Evolutionary conservation across 1,140 invertebrate genomes (phyloP).

Genomic region (Cheumatopsyche charites): DNA sequence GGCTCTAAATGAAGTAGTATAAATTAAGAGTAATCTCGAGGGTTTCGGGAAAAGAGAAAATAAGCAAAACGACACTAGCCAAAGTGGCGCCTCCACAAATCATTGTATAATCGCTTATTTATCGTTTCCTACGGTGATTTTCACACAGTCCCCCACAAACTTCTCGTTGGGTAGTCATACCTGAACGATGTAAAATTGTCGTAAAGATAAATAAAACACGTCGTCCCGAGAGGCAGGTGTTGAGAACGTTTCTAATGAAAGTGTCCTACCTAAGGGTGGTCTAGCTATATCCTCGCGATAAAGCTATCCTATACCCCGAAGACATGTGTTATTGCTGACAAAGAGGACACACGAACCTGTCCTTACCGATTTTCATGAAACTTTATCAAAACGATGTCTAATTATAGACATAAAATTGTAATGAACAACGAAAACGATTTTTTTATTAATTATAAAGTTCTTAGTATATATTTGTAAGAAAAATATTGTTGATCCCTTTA

Average conservation of each 20-base stretch:
- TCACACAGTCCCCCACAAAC: background rate
- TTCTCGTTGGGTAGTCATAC: background rate
- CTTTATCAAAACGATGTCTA: too few species aligned
- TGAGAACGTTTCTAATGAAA: slow-evolving; percentile 9
- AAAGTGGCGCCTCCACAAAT: background rate
- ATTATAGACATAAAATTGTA: too few species aligned
- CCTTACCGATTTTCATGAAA: too few species aligned
- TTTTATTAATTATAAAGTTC: too few species aligned
- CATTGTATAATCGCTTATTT: slow-evolving; percentile 9
- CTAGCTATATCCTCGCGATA: slow-evolving; percentile 15
- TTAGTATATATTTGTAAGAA: too few species aligned
- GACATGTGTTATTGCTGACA: slow-evolving; percentile 24
- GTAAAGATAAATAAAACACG: slow-evolving; percentile 8
- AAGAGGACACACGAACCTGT: too few species aligned
- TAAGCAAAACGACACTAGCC: too few species aligned
- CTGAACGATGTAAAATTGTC: slow-evolving; percentile 16
- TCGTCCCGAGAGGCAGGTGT: background rate
- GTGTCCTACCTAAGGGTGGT: slow-evolving; percentile 26
- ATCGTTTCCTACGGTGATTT: slow-evolving; percentile 16
- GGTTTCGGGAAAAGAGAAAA: too few species aligned
- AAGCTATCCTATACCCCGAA: background rate
- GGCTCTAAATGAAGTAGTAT: too few species aligned
- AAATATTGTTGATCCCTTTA: too few species aligned
- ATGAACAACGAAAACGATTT: too few species aligned
- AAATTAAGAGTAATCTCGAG: too few species aligned